Evolutionary conservation across 2,797 vertebrate species (phyloP).

Genomic region (Ambastaia sidthimunki): DNA sequence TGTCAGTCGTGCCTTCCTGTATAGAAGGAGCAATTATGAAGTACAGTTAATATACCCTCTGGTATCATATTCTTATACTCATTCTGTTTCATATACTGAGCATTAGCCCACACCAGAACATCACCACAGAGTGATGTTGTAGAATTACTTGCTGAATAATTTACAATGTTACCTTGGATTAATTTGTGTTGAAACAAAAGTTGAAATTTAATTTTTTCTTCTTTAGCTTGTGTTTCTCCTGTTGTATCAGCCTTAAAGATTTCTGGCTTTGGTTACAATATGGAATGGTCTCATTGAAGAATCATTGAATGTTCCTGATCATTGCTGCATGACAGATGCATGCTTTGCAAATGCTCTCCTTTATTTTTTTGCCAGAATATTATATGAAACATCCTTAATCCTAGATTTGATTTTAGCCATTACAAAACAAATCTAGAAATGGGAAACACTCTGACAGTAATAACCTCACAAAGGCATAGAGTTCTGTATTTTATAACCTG

Average conservation of each 20-base stretch:
- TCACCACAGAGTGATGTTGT: constrained; percentile 63
- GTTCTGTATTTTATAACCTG: constrained; percentile 4
- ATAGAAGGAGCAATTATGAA: not conserved
- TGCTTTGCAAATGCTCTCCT: not conserved
- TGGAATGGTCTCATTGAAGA: not conserved
- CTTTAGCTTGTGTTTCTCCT: not conserved
- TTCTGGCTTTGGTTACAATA: not conserved
- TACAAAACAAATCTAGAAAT: constrained; percentile 66
- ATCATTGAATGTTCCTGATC: not conserved
- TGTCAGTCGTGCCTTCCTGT: constrained; percentile 15
- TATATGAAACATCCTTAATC: constrained; percentile 42
- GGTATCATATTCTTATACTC: not conserved
- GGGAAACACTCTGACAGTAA: constrained; percentile 66
- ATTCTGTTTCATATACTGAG: not conserved
- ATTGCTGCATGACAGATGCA: constrained; percentile 2
- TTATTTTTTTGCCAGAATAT: too few relatives aligned
- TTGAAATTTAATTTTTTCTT: constrained; percentile 56
- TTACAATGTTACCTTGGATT: constrained; percentile 44
- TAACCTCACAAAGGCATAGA: constrained; percentile 6
- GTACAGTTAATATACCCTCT: not conserved
- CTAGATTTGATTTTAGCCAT: constrained; percentile 59
- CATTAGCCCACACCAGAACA: not conserved
- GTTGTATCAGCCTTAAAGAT: not conserved
- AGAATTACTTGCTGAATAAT: too few relatives aligned
- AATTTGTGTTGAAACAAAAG: constrained; percentile 67